These are phyloP conservation scores for Spizaetus ornatus DNA, from an alignment of 2,113 vertebrate species.

Conservation along the genomic window DNA sequence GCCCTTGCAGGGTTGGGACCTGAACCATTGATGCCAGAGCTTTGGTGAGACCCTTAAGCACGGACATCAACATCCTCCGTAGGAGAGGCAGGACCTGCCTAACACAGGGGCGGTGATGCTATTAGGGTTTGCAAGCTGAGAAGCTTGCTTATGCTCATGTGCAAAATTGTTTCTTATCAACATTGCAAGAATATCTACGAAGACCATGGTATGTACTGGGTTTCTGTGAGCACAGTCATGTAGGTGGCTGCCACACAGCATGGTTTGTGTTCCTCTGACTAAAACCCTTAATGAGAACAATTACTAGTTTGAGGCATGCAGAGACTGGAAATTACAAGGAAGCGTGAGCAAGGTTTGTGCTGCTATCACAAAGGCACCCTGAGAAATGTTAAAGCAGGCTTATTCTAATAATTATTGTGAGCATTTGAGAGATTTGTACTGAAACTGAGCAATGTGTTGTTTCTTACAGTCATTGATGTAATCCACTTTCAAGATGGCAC, in stretches of 20 bases:
- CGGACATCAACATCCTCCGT: fast-evolving
- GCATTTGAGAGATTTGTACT: background rate
- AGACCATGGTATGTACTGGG: background rate
- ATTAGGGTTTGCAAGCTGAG: background rate
- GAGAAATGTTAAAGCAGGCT: background rate
- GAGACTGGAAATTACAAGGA: conserved; percentile 32
- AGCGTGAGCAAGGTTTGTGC: background rate
- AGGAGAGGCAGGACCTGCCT: background rate
- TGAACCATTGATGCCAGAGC: background rate
- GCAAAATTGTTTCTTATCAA: background rate
- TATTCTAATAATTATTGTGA: background rate
- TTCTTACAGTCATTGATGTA: no score
- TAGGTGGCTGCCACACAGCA: conserved; percentile 1
- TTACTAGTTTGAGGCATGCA: conserved; percentile 16
- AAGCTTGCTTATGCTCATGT: fast-evolving
- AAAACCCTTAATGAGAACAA: conserved; percentile 31
- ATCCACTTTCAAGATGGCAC: no score
- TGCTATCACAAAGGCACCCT: background rate
- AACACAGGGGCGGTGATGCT: background rate
- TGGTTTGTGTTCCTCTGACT: background rate
- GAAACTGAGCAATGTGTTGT: background rate
- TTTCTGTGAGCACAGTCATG: background rate
- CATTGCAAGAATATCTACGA: background rate
- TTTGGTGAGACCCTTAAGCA: background rate
- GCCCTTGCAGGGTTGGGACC: background rate